Evolutionary conservation across 2,888 invertebrate genomes (phyloP).

Genomic region (Orchestes rusci): DNA sequence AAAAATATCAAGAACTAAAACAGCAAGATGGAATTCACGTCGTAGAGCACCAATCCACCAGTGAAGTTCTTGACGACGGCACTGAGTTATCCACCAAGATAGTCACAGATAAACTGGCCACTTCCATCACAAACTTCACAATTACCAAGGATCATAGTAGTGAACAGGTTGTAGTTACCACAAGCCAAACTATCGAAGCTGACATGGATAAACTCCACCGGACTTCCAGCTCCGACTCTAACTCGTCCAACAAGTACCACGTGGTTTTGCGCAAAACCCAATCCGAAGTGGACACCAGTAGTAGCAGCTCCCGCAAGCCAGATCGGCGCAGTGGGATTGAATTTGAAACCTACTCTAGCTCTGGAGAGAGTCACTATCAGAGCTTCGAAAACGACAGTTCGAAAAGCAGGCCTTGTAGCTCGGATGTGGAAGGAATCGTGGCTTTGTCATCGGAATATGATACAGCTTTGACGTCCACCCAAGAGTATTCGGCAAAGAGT

Average conservation of each 20-base stretch:
- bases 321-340: slow-evolving; percentile 73
- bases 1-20: slow-evolving; percentile 28
- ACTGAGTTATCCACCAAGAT: slow-evolving; percentile 28
- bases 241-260: slow-evolving; percentile 41
- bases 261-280: slow-evolving; percentile 41
- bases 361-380: slow-evolving; percentile 83
- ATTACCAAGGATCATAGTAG: slow-evolving; percentile 28
- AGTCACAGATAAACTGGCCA: slow-evolving; percentile 28
- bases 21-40: slow-evolving; percentile 22
- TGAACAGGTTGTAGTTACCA: slow-evolving; percentile 31
- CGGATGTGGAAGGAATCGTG: slow-evolving; percentile 75
- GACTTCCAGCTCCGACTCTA: slow-evolving; percentile 45
- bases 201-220: slow-evolving; percentile 38
- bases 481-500: slow-evolving; percentile 65
- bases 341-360: slow-evolving; percentile 75
- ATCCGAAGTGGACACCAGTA: slow-evolving; percentile 41
- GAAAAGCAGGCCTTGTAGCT: slow-evolving; percentile 73
- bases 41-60: slow-evolving; percentile 27
- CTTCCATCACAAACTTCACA: no score
- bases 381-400: slow-evolving; percentile 74
- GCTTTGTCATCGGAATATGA: slow-evolving; percentile 83
- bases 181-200: slow-evolving; percentile 17
- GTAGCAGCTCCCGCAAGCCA: slow-evolving; percentile 40
- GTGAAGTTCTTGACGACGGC: slow-evolving; percentile 31
- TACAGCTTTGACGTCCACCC: slow-evolving; percentile 67